phyloP scores from a whole-genome alignment of 2,888 invertebrate species.

The Ctenicera cuprea region DNA sequence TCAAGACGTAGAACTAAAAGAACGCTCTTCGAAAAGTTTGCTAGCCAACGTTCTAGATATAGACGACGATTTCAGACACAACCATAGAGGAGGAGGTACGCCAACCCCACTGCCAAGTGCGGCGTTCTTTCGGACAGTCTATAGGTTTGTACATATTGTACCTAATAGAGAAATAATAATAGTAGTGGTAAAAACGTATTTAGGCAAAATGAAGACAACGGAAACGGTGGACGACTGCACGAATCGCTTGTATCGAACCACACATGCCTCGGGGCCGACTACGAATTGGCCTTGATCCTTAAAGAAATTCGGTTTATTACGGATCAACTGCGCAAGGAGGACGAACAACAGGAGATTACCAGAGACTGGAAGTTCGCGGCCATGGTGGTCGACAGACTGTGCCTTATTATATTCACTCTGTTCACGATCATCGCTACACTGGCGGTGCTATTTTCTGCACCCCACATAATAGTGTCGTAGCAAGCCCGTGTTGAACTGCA shows the following conservation, averaged over 20 bases:
- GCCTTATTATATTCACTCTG: constrained; percentile 99
- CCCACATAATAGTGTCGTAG: constrained; percentile 95
- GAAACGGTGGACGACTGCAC: constrained; percentile 82
- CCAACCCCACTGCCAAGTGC: constrained; percentile 76
- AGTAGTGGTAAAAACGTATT: neutral
- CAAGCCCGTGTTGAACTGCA: constrained; percentile 73
- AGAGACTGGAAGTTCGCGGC: constrained; percentile 99
- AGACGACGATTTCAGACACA: constrained; percentile 95
- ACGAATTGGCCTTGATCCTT: constrained; percentile 95
- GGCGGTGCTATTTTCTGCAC: constrained; percentile 97
- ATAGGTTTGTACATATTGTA: constrained; percentile 76
- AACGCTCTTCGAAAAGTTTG: constrained; percentile 92
- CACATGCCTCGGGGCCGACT: constrained; percentile 89
- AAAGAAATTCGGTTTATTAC: constrained; percentile 96
- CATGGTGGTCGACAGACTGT: constrained; percentile 99
- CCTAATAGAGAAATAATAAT: neutral
- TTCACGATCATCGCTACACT: constrained; percentile 98
- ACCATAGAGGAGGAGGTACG: constrained; percentile 79
- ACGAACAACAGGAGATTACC: constrained; percentile 94
- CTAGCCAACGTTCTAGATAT: constrained; percentile 97
- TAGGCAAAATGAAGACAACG: constrained; percentile 72
- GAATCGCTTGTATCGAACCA: constrained; percentile 85
- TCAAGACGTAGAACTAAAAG: constrained; percentile 71
- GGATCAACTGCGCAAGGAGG: constrained; percentile 95
- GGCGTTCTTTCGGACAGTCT: constrained; percentile 84